Evolutionary conservation across 2,888 invertebrate genomes (phyloP), one percentile per base, ranked within the genome.

Genomic region (Lochmaea capreae): DNA sequence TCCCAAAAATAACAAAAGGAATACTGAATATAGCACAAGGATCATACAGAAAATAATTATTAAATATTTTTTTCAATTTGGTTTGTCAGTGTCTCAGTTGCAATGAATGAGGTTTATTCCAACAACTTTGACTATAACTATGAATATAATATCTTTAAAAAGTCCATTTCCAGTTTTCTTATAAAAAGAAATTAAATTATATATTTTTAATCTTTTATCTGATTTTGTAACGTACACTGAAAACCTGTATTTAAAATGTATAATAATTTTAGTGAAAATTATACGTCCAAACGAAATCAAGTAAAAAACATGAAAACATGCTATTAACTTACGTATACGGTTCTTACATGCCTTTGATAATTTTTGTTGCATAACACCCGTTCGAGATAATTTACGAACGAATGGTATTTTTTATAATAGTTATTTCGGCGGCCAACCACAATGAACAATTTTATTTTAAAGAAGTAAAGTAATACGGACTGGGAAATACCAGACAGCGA

Each of bases 311-410:
- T 65, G 74, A 76, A 76, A 76, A 72, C 71, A 70, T 74, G 57
- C 26, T 67, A 74, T 72, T 72, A 76, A 73, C 70, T 75, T 73
- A 75, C 75, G 75, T 73, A 74, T 65, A 65, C 68, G 61, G 16
- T 72, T 63, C 69, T 71, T 71, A 71, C 65, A 42, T 54, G 62
- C 62, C 52, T 67, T 72, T 63, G 63, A 67, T 72, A 71, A 65
- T 65, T 71, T 65, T 71, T 58, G 58, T 71, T 71, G 65, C 71
- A 65, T 61, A 71, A 71, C 71, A 71, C 42, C 11, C 54, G 54
- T 14, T 18, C n/a, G 14, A 58, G 46, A 71, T 65, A 58, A 33
- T 39, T 61, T 33, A 61, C 16, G n/a, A 61, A 33, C 8, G 9
- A 61, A 12, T 8, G 16, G 52, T 52, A 8, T 52, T 52, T 52